Conservation (phyloP, 2,113 vertebrate genomes). For the Thomomys bottae region DNA sequence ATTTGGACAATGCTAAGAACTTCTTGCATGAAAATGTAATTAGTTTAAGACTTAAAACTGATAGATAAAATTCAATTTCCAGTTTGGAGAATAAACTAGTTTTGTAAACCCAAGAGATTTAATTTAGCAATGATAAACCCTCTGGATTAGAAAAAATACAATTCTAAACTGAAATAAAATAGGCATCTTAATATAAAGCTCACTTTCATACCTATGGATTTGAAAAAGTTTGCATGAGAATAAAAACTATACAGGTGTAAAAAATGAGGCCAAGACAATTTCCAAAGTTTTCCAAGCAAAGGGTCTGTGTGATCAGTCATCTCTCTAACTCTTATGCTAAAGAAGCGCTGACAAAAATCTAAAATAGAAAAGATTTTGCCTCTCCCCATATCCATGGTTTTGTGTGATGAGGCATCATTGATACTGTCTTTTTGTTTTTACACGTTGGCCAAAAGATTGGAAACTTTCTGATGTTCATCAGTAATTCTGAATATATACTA, state of each 20-base stretch:
- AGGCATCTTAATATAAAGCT: neutral
- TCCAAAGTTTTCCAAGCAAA: neutral
- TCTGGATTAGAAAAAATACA: neutral
- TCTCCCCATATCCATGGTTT: too few relatives aligned
- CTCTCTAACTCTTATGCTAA: neutral
- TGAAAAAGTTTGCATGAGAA: neutral
- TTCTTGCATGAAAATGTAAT: neutral
- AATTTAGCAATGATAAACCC: neutral
- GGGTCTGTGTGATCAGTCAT: neutral
- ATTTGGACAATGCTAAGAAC: constrained; percentile 5
- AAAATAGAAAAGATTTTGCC: neutral
- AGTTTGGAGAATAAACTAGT: neutral
- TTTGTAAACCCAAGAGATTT: neutral
- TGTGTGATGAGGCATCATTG: neutral
- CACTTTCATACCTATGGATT: neutral
- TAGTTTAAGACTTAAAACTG: neutral
- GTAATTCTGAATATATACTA: constrained; percentile 17
- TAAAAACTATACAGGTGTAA: neutral
- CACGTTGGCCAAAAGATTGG: neutral
- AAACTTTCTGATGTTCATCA: neutral
- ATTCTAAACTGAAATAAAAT: neutral
- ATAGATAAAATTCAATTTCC: neutral
- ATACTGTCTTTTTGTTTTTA: neutral
- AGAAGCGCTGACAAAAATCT: neutral
- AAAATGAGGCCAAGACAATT: neutral